These are phyloP conservation scores for Sula dactylatra DNA, from an alignment of 2,113 vertebrate genomes.

Conservation along the genomic window DNA sequence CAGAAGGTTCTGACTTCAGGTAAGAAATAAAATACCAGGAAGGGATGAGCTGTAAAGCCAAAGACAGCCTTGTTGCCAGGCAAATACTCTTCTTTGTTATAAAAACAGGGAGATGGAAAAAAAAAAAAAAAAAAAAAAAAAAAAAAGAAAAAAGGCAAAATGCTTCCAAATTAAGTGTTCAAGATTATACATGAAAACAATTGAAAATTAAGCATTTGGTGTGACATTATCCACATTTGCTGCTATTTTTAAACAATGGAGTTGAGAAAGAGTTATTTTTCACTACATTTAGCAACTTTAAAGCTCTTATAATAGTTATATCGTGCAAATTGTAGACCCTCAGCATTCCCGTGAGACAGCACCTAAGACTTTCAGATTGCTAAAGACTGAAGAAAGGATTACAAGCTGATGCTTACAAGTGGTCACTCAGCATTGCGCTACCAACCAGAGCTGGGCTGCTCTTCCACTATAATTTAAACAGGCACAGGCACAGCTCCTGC, in stretches of 20 bases:
- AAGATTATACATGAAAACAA: not conserved
- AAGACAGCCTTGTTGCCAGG: not conserved
- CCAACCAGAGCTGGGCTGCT: not conserved
- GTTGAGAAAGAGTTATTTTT: not conserved
- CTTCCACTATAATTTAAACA: not conserved
- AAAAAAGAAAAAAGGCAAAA: not conserved
- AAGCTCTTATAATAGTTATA: not conserved
- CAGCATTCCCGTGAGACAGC: not conserved
- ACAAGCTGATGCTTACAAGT: not conserved
- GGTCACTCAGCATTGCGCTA: accelerated
- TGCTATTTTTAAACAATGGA: not conserved
- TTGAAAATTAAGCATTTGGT: not conserved
- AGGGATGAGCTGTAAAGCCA: not conserved
- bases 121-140: not conserved
- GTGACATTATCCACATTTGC: not conserved
- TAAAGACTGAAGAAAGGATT: not conserved
- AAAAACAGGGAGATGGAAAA: not conserved
- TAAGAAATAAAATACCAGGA: slow-evolving; percentile 5
- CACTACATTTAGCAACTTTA: not conserved
- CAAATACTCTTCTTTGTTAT: not conserved
- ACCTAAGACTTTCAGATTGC: not conserved
- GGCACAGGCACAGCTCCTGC: not conserved
- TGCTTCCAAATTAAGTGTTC: not conserved
- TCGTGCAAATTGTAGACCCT: not conserved
- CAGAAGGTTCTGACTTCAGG: not conserved